These are phyloP conservation scores for Trichosurus vulpecula DNA, from an alignment of 2,797 vertebrate species.

Conservation along the genomic window DNA sequence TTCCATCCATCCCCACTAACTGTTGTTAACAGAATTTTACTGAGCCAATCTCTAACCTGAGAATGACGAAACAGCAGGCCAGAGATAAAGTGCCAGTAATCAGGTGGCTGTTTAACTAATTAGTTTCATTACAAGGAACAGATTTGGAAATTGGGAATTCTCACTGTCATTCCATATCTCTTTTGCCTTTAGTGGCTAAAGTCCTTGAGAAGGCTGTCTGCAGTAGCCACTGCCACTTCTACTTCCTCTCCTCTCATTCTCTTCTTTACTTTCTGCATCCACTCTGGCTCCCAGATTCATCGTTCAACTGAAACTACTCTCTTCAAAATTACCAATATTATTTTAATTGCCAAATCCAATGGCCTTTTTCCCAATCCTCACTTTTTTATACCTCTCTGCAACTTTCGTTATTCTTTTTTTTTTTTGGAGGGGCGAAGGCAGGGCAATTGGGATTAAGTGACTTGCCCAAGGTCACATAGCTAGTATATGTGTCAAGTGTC, in stretches of 20 bases:
- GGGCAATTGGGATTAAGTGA: too few relatives aligned
- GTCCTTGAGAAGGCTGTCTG: neutral
- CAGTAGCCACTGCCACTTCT: neutral
- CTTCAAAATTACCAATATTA: neutral
- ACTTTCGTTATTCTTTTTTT: neutral
- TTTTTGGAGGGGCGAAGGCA: too few relatives aligned
- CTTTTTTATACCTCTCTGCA: neutral
- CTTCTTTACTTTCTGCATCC: neutral
- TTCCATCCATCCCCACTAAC: neutral
- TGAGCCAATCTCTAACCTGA: too few relatives aligned
- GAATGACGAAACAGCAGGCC: too few relatives aligned
- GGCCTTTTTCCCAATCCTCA: neutral
- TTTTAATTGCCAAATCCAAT: neutral
- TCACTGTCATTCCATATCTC: neutral
- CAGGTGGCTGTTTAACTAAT: too few relatives aligned
- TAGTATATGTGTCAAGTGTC: too few relatives aligned
- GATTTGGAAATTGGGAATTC: too few relatives aligned
- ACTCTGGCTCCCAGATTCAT: neutral
- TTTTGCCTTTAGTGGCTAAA: neutral
- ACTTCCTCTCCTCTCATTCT: neutral
- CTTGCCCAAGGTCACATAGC: too few relatives aligned
- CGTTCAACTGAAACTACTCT: neutral
- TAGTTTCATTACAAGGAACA: too few relatives aligned
- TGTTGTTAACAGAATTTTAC: too few relatives aligned
- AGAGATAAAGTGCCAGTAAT: too few relatives aligned